Evolutionary conservation across 1,140 invertebrate species (phyloP).

Genomic region (Drosophila insularis): DNA sequence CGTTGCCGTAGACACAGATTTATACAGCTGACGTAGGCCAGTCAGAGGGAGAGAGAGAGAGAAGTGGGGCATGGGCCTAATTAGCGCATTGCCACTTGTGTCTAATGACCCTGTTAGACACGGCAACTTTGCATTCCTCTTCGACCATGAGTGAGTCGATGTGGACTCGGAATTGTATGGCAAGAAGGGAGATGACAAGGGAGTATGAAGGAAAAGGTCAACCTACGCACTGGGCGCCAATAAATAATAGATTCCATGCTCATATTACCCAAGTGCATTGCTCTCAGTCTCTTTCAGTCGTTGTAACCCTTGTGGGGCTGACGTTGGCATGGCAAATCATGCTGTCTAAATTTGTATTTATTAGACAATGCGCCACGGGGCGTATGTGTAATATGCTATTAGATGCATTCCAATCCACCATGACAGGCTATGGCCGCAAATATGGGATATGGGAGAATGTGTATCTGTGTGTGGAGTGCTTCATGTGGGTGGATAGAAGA

Average conservation of each 20-base stretch:
- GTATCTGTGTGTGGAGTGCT: neutral
- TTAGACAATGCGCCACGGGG: slow-evolving; percentile 72
- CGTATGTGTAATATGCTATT: slow-evolving; percentile 80
- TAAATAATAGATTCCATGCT: slow-evolving; percentile 65
- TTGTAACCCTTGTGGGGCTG: slow-evolving; percentile 19
- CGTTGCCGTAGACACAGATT: slow-evolving; percentile 55
- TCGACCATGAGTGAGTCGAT: slow-evolving; percentile 13
- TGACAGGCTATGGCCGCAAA: slow-evolving; percentile 42
- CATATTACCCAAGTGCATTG: slow-evolving; percentile 39
- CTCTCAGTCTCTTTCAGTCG: slow-evolving; percentile 27
- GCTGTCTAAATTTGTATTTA: slow-evolving; percentile 79
- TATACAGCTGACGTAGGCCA: slow-evolving; percentile 43
- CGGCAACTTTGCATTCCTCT: slow-evolving; percentile 43
- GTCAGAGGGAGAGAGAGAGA: neutral
- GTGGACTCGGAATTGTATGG: neutral
- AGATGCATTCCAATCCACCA: slow-evolving; percentile 67
- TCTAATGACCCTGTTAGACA: slow-evolving; percentile 79
- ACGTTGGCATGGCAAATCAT: slow-evolving; percentile 52
- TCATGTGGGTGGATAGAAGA: slow-evolving; percentile 37
- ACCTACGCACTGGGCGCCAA: slow-evolving; percentile 49
- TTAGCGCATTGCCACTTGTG: slow-evolving; percentile 80
- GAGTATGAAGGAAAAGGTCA: slow-evolving; percentile 38
- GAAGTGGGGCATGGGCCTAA: slow-evolving; percentile 43
- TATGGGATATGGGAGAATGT: slow-evolving; percentile 4
- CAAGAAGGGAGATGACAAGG: neutral